Evolutionary conservation across 2,797 vertebrate genomes (phyloP).

Genomic region (Hoplostethus atlanticus): DNA sequence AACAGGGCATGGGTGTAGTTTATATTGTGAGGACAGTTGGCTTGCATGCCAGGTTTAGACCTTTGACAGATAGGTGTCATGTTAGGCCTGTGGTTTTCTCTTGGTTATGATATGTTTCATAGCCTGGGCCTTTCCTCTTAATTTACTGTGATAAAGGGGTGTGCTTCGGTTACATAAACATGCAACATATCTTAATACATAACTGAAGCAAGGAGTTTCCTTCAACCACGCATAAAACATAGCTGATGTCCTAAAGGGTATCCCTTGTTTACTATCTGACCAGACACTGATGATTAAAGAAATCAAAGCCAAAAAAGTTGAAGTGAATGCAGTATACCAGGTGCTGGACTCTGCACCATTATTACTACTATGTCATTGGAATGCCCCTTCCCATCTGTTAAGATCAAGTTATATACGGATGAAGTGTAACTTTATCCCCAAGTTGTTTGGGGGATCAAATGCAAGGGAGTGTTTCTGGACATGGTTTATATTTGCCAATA

Average conservation of each 20-base stretch:
- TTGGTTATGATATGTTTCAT: slow-evolving; percentile 16
- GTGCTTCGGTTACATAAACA: slow-evolving; percentile 20
- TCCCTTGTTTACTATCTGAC: slow-evolving; percentile 11
- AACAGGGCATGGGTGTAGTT: background rate
- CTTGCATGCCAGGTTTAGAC: slow-evolving; percentile 7
- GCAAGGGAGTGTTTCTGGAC: background rate
- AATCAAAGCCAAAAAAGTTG: slow-evolving; percentile 4
- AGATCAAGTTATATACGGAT: slow-evolving; percentile 20
- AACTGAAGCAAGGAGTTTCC: slow-evolving; percentile 23
- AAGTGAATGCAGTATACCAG: slow-evolving; percentile 12
- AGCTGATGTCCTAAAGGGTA: background rate
- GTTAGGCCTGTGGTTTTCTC: slow-evolving; percentile 14
- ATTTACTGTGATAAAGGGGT: slow-evolving; percentile 33
- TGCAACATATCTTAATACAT: slow-evolving; percentile 46
- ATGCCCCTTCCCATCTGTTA: slow-evolving; percentile 23
- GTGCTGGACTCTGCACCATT: slow-evolving; percentile 37
- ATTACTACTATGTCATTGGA: slow-evolving; percentile 6
- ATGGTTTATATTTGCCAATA: slow-evolving; percentile 16
- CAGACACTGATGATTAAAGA: background rate
- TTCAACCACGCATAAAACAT: slow-evolving; percentile 12
- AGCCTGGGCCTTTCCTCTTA: slow-evolving; percentile 39
- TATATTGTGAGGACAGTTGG: slow-evolving; percentile 3
- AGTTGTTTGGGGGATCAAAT: slow-evolving; percentile 5
- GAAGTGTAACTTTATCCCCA: slow-evolving; percentile 16
- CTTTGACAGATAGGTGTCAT: background rate